Evolutionary conservation across 2,797 vertebrate genomes (phyloP).

Genomic region (Amblyraja radiata): DNA sequence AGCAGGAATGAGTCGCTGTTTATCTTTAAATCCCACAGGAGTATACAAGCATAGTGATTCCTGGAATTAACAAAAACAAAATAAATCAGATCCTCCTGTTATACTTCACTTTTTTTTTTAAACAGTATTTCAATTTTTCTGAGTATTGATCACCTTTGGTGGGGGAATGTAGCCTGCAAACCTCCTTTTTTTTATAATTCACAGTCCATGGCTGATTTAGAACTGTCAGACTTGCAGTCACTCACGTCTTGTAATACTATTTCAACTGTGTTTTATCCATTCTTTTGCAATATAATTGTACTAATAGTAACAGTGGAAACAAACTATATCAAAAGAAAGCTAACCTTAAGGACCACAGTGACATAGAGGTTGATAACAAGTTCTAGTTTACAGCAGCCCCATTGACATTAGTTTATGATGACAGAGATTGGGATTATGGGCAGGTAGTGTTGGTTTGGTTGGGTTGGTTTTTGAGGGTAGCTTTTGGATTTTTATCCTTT

Average conservation of each 20-base stretch:
- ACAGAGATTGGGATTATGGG: too few relatives aligned
- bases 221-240: neutral
- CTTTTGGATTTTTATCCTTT: too few relatives aligned
- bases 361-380: neutral
- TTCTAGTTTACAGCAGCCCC: too few relatives aligned
- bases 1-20: conserved; percentile 77
- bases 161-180: neutral
- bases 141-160: neutral
- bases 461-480: too few relatives aligned
- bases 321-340: neutral
- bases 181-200: neutral
- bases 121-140: neutral
- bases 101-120: neutral
- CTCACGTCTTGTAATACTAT: neutral
- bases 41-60: conserved; percentile 94
- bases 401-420: too few relatives aligned
- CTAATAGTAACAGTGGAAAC: neutral
- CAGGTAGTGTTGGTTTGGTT: too few relatives aligned
- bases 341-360: neutral
- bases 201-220: neutral
- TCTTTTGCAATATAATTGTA: neutral
- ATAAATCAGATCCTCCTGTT: neutral
- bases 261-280: neutral
- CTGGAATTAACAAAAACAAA: conserved; percentile 42
- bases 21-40: conserved; percentile 83